A percentile compares a stretch with the other conserved stretches of the same genome.
These are phyloP conservation scores for Carduelis carduelis DNA, from an alignment of 2,797 vertebrate species.

Conservation along the genomic window DNA sequence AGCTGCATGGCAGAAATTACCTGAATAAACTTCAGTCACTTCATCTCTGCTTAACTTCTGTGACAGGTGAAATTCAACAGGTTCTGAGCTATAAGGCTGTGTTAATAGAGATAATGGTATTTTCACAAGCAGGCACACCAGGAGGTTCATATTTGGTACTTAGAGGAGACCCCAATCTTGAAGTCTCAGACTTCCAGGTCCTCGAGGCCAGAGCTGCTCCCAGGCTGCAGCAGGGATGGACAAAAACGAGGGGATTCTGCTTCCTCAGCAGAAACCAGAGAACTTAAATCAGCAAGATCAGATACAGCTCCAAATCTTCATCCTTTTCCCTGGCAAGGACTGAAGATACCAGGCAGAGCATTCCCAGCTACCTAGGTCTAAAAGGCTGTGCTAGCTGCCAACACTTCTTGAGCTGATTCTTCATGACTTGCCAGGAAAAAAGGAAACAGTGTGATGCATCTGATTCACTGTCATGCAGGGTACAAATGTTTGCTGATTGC, in stretches of 20 bases:
- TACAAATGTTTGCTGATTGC: neutral
- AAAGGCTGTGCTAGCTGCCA: neutral
- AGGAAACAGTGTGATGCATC: neutral
- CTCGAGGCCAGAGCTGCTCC: neutral
- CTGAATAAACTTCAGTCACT: neutral
- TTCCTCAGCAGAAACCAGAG: constrained; percentile 5
- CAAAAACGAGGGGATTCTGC: neutral
- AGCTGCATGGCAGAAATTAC: neutral
- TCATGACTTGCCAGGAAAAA: neutral
- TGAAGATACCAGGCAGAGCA: neutral
- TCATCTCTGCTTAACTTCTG: neutral
- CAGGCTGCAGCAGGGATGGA: neutral
- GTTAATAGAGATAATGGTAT: neutral
- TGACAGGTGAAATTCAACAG: neutral
- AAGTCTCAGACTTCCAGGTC: neutral
- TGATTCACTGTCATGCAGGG: neutral
- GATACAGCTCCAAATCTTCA: neutral
- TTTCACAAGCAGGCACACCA: neutral
- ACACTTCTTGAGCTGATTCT: neutral
- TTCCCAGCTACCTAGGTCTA: neutral
- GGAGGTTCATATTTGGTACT: neutral
- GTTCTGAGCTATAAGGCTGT: neutral
- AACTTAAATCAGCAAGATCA: neutral
- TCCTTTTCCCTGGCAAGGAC: neutral
- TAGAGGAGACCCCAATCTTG: fast-evolving